These are phyloP conservation scores for Lepidostoma basale DNA, from an alignment of 1,140 invertebrate species.

Conservation along the genomic window DNA sequence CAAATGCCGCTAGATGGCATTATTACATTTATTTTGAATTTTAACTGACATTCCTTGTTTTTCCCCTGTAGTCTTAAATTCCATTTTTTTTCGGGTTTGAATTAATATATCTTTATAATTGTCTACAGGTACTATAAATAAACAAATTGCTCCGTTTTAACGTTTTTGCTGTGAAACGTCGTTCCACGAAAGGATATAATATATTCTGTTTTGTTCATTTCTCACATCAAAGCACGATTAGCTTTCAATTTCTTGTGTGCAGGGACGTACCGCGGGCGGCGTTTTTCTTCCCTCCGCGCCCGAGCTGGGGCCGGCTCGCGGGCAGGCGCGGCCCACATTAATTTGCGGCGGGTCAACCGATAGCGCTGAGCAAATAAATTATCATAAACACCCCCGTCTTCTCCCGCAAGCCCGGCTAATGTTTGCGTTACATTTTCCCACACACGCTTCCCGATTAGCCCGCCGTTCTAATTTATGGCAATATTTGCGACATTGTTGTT, in stretches of 20 bases:
- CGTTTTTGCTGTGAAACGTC: too few species aligned
- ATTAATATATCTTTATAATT: too few species aligned
- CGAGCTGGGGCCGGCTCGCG: background rate
- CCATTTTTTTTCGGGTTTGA: too few species aligned
- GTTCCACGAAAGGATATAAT: too few species aligned
- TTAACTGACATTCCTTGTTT: too few species aligned
- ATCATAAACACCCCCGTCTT: conserved; percentile 34
- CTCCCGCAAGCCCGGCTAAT: conserved; percentile 26
- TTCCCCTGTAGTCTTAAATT: too few species aligned
- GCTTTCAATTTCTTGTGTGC: background rate
- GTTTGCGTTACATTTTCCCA: conserved; percentile 31
- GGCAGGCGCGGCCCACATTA: conserved; percentile 21
- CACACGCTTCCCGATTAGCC: conserved; percentile 30
- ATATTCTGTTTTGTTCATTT: too few species aligned
- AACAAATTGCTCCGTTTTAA: too few species aligned
- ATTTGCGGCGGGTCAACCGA: conserved; percentile 31
- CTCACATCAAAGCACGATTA: background rate
- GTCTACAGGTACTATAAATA: too few species aligned
- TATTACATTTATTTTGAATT: too few species aligned
- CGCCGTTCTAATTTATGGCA: conserved; percentile 17
- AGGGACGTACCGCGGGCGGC: background rate
- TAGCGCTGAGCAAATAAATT: conserved; percentile 36
- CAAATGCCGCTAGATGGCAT: too few species aligned
- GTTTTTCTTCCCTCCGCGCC: conserved; percentile 13
- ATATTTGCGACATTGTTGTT: conserved; percentile 27